Base-by-base conservation (phyloP, 2,888 invertebrate genomes). In the Strigamia maritima region DNA sequence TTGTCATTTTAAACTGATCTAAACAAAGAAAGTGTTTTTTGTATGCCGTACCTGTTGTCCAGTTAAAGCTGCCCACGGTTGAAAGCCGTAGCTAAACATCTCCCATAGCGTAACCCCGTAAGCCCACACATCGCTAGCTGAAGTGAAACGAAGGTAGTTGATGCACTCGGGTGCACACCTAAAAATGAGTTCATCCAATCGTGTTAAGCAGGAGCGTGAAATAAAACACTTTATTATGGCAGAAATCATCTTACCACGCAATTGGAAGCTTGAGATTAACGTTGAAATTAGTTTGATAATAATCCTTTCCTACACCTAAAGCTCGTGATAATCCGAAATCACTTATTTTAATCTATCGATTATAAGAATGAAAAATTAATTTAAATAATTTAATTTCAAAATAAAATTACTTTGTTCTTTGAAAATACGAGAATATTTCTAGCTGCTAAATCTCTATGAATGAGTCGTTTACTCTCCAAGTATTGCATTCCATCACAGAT, bases 41-140 rank as follows among this genome's bases (percentile, higher is more conserved):
- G n/a, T n/a, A n/a, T 65, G 10, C 22, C 24, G 7, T 78, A 84
- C 85, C 87, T 97, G 95, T 82, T 95, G 93, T 0, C 95, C 95
- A 0, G 95, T 96, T 78, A 95, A 89, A 0, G 95, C 97, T 0
- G 94, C 94, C 98, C 98, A 99, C 0, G 99, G 99, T 86, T 98
- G 97, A 85, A 96, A 95, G 0, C 98, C 98, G 85, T 98, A 98
- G 0, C 96, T 95, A 86, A 98, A 99, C 95, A 98, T 95, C 87
- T 99, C 99, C 98, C 98, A 99, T 0, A 99, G 88, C n/a, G 97
- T 96, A 0, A 98, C 95, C 2, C 95, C 98, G 86, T 93, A 99
- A 0, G 98, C 96, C 98, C 98, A 99, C 0, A 98, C 96, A 85
- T 99, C 99, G 79, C 96, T 96, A 7, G 97, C 92, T 8, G 96